A percentile compares a stretch with the other conserved stretches of the same genome.
phyloP scores from a whole-genome alignment of 2,113 vertebrate genomes.

The Mus spicilegus region DNA sequence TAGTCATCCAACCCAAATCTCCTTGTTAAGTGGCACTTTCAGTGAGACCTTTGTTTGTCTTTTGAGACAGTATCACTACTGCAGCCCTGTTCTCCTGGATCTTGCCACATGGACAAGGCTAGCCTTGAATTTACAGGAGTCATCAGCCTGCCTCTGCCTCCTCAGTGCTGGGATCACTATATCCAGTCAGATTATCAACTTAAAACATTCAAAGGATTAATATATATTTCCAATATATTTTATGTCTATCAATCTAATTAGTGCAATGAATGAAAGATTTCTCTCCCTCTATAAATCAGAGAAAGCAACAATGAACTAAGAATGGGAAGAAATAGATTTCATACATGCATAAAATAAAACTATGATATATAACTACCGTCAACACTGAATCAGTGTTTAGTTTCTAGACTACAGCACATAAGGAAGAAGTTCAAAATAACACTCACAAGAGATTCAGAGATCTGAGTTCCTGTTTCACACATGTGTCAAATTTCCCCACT shows the following conservation, averaged over 20 bases:
- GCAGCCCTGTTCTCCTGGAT: neutral
- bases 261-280: neutral
- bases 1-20: neutral
- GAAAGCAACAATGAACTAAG: neutral
- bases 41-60: neutral
- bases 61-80: neutral
- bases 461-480: neutral
- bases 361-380: neutral
- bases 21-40: neutral
- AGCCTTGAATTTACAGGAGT: neutral
- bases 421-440: neutral
- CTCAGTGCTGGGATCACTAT: neutral
- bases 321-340: neutral
- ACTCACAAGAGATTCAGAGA: neutral
- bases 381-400: neutral
- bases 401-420: neutral
- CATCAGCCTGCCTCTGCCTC: neutral
- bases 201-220: constrained; percentile 18
- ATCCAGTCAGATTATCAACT: constrained; percentile 11
- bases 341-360: neutral
- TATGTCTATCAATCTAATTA: constrained; percentile 20
- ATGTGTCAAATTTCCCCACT: neutral
- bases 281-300: neutral
- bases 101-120: neutral
- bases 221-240: constrained; percentile 45